These are phyloP conservation scores for Lophius americanus DNA, from an alignment of 2,797 vertebrate genomes.

Conservation along the genomic window DNA sequence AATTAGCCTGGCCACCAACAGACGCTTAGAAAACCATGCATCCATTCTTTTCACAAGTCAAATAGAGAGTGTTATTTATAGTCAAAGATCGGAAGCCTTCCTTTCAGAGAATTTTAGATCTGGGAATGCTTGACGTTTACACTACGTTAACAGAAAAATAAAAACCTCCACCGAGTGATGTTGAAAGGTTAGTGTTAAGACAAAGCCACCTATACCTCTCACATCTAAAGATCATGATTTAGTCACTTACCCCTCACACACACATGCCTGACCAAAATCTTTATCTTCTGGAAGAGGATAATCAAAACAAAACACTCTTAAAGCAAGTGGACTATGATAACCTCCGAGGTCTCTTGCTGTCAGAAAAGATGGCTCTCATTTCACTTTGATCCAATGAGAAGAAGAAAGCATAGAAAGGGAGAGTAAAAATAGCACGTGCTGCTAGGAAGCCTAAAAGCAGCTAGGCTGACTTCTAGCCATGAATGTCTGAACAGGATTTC, in stretches of 20 bases:
- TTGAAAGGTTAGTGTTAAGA: slow-evolving; percentile 39
- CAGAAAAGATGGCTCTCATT: slow-evolving; percentile 71
- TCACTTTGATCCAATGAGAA: slow-evolving; percentile 60
- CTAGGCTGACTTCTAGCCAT: not conserved
- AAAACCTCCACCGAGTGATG: slow-evolving; percentile 19
- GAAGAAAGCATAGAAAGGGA: slow-evolving; percentile 35
- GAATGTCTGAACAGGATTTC: too few species aligned
- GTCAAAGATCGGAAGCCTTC: slow-evolving; percentile 62
- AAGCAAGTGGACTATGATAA: slow-evolving; percentile 57
- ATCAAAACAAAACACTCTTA: slow-evolving; percentile 22
- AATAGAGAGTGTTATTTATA: slow-evolving; percentile 71
- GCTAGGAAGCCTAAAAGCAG: slow-evolving; percentile 42
- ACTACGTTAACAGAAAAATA: not conserved
- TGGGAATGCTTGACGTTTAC: slow-evolving; percentile 53
- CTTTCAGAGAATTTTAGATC: slow-evolving; percentile 62
- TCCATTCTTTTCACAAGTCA: slow-evolving; percentile 61
- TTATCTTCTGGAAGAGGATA: slow-evolving; percentile 24
- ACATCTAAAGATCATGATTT: slow-evolving; percentile 41
- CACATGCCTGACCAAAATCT: not conserved
- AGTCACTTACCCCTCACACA: slow-evolving; percentile 9
- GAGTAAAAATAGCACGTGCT: slow-evolving; percentile 46
- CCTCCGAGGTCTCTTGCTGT: slow-evolving; percentile 65
- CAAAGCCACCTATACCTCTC: slow-evolving; percentile 11
- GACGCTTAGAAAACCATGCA: slow-evolving; percentile 47
- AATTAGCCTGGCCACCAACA: slow-evolving; percentile 75